phyloP scores from a whole-genome alignment of 2,888 invertebrate species.

The Ectemnius cavifrons region DNA sequence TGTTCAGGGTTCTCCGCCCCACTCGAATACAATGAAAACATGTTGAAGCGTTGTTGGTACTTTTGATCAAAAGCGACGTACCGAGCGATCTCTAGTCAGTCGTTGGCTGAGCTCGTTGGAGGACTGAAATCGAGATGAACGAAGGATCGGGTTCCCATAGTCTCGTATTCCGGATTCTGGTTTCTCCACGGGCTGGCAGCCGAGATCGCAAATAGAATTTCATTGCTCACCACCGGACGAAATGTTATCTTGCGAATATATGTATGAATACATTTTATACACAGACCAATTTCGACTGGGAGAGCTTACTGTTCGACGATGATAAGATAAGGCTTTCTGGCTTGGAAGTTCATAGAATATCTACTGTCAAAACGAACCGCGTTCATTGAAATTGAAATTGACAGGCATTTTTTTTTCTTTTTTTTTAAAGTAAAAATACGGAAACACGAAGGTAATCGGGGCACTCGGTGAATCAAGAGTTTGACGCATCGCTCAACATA shows the following conservation, averaged over 20 bases:
- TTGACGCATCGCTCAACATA: no score
- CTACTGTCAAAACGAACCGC: no score
- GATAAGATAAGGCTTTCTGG: conserved; percentile 51
- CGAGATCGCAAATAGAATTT: conserved; percentile 50
- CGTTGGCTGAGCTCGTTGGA: conserved; percentile 21
- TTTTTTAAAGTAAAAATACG: no score
- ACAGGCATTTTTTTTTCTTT: no score
- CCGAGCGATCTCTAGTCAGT: conserved; percentile 14
- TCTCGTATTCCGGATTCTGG: conserved; percentile 57
- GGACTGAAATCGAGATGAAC: conserved; percentile 54
- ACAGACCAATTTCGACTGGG: conserved; percentile 17
- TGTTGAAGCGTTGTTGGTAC: conserved; percentile 25
- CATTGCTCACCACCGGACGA: conserved; percentile 48
- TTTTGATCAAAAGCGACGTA: no score
- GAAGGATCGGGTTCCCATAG: conserved; percentile 45
- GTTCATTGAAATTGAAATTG: no score
- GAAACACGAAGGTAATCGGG: no score
- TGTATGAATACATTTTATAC: neutral
- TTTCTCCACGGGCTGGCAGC: conserved; percentile 38
- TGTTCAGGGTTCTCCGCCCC: no score
- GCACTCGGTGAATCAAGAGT: no score
- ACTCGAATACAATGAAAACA: conserved; percentile 1
- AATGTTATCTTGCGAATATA: conserved; percentile 44
- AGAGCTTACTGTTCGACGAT: neutral
- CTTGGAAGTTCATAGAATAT: conserved; percentile 5